Conservation (phyloP, 2,113 vertebrate species). For the Canis aureus region DNA sequence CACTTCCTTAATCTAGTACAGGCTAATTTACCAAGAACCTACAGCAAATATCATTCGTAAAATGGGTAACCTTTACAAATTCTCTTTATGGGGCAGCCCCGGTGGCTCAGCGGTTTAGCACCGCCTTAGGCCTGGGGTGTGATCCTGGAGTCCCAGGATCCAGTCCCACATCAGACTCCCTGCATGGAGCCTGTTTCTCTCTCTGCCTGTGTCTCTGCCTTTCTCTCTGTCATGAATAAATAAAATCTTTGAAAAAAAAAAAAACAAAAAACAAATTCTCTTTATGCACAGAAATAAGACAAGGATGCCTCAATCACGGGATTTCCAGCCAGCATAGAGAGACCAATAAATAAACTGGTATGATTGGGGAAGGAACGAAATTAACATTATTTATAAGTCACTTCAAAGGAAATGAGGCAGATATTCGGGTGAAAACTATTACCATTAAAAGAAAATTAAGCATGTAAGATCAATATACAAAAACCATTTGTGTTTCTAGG, state of each 20-base stretch:
- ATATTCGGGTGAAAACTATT: neutral
- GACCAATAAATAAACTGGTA: neutral
- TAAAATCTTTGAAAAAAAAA: no score
- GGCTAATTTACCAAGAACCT: neutral
- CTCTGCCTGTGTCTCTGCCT: no score
- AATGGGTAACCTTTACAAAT: neutral
- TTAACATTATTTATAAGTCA: neutral
- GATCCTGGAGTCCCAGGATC: no score
- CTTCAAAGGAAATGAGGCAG: constrained; percentile 23
- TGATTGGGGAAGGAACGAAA: neutral
- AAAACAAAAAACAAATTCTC: constrained; percentile 24
- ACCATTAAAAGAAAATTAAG: constrained; percentile 11
- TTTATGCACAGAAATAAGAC: neutral
- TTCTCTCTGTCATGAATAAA: no score
- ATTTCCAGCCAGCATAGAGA: neutral
- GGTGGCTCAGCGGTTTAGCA: no score
- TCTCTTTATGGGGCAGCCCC: neutral
- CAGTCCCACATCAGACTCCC: no score
- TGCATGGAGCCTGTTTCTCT: no score
- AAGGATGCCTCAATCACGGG: neutral
- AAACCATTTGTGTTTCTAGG: neutral
- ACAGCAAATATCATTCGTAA: constrained; percentile 8
- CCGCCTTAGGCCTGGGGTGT: no score
- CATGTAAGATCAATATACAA: neutral
- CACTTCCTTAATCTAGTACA: constrained; percentile 39